phyloP scores from a whole-genome alignment of 1,140 invertebrate genomes.

The Drosophila jambulina region DNA sequence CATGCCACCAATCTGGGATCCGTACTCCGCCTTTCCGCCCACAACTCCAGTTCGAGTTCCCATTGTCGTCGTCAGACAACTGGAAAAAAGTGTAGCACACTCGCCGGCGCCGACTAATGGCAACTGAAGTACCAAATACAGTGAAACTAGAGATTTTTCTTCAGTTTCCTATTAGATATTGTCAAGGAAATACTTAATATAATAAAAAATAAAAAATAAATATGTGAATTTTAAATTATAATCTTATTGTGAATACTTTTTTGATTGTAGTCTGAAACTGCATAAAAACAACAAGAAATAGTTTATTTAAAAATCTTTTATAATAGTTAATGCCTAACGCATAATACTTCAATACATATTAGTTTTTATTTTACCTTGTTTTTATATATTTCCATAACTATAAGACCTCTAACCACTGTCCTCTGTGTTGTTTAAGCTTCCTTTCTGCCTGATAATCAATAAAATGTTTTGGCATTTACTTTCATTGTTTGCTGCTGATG shows the following conservation, averaged over 20 bases:
- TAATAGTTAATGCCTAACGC: neutral
- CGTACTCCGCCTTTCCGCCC: constrained; percentile 21
- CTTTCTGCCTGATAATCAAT: constrained; percentile 74
- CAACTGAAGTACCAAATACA: constrained; percentile 72
- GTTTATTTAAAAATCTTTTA: neutral
- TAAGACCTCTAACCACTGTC: constrained; percentile 33
- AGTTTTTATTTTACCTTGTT: neutral
- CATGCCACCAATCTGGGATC: constrained; percentile 27
- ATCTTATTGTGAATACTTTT: neutral
- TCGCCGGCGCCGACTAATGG: constrained; percentile 77
- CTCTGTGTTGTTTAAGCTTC: constrained; percentile 25
- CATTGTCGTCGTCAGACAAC: constrained; percentile 62
- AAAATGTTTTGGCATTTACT: constrained; percentile 84
- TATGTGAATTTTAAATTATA: neutral
- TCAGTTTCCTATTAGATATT: neutral
- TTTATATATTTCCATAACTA: neutral
- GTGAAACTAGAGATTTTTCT: constrained; percentile 6
- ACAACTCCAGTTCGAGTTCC: constrained; percentile 35
- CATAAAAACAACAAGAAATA: neutral
- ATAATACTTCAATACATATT: neutral
- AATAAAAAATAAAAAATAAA: neutral
- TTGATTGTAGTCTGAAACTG: neutral
- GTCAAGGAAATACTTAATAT: neutral
- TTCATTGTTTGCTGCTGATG: constrained; percentile 81
- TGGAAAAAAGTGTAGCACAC: constrained; percentile 74